Evolutionary conservation across 2,797 vertebrate species (phyloP), one percentile per base, ranked within the genome.

Genomic region (Phalanger gymnotis): DNA sequence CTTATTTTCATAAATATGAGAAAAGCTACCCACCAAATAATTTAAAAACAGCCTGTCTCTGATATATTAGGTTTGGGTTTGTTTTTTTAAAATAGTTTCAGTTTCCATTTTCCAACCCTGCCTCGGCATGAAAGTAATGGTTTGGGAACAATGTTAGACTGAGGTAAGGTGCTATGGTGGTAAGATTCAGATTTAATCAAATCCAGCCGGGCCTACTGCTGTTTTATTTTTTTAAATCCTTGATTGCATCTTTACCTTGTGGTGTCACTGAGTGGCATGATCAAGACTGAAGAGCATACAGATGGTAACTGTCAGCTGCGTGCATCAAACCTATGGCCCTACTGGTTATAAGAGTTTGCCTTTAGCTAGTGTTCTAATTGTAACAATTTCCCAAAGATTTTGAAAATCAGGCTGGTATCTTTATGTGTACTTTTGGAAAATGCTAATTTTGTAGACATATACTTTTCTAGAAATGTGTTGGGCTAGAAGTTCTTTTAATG

Each of bases 1-100:
- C 58, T 90, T 96, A 95, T 91, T 95, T 96, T 93, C 53, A 30
- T 91, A 97, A 92, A 30, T 96, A 66, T 57, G 52, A 94, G 96
- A 54, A 89, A 96, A 47, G 12, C 31, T 66, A 81, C 61, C 93
- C 31, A 94, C 54, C 94, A 96, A 94, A 96, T 11, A 96, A 93
- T 27, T 58, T 93, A 95, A 53, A 97, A 93, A 91, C 54, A 94
- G 7, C 52, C 47, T 90, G 4, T 95, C 94, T 93, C 2, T 92
- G 54, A 81, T 81, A 53, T 58, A 57, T 92, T 66, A 47, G 91
- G 53, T 91, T 91, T 66, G 34, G 89, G 51, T 92, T 53, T 31
- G 16, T 34, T 9, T 53, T 92, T 95, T 53, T 5, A 30, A 30
- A 96, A 95, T 1, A 81, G 31, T 97, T 94, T 91, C 11, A 6